phyloP scores from a whole-genome alignment of 2,113 vertebrate species.

The Sterna hirundo region DNA sequence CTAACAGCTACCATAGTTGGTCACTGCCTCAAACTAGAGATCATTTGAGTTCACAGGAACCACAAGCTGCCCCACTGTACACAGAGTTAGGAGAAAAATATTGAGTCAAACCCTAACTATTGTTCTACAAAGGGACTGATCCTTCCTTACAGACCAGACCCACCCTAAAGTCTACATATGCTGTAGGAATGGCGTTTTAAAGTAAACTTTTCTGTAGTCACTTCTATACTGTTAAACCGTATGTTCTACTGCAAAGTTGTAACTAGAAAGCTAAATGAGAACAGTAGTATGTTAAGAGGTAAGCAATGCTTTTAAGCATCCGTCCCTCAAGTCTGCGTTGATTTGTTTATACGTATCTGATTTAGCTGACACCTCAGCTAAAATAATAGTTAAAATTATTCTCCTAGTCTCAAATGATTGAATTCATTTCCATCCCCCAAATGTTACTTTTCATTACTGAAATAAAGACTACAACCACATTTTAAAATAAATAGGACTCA shows the following conservation, averaged over 20 bases:
- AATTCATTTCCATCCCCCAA: neutral
- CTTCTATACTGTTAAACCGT: neutral
- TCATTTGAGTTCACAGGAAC: neutral
- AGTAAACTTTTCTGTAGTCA: neutral
- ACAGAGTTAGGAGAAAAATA: neutral
- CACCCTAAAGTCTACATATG: neutral
- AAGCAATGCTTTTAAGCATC: neutral
- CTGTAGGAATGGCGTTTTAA: neutral
- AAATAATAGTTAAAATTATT: neutral
- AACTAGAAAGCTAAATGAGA: neutral
- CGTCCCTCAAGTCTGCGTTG: neutral
- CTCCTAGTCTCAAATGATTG: neutral
- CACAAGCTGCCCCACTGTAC: neutral
- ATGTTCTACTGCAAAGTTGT: neutral
- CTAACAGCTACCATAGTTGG: neutral
- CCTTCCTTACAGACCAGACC: neutral
- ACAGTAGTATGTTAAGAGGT: neutral
- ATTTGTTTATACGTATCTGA: neutral
- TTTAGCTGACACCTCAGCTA: neutral
- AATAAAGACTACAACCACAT: neutral
- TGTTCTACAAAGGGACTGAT: neutral
- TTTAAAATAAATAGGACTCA: neutral
- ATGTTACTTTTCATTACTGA: neutral
- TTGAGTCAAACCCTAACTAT: neutral
- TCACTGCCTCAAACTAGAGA: neutral